These are phyloP conservation scores for Aspidiotus rigidus DNA, from an alignment of 2,888 invertebrate species.

Conservation along the genomic window DNA sequence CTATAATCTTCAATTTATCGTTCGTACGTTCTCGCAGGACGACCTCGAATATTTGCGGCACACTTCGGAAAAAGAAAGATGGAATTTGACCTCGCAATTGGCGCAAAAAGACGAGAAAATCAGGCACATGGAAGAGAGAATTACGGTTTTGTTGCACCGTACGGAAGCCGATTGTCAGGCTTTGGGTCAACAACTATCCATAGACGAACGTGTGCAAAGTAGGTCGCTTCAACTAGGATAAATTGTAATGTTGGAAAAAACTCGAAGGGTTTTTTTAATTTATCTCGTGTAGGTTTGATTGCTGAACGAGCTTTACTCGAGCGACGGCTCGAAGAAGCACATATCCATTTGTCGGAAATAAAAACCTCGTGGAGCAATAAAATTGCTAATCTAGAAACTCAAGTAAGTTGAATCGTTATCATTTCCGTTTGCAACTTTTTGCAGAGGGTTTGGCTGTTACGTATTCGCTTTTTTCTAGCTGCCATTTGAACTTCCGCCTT, in stretches of 20 bases:
- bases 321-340: conserved; percentile 70
- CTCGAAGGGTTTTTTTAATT: too few relatives aligned
- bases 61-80: conserved; percentile 61
- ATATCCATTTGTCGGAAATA: conserved; percentile 76
- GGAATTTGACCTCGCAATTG: conserved; percentile 57
- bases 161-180: conserved; percentile 40
- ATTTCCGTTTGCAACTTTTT: too few relatives aligned
- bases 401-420: conserved; percentile 48
- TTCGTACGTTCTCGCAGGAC: conserved; percentile 48
- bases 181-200: conserved; percentile 40
- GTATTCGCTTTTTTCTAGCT: too few relatives aligned
- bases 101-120: conserved; percentile 68
- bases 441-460: too few relatives aligned
- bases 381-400: conserved; percentile 79
- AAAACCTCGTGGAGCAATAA: conserved; percentile 88
- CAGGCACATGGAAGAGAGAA: conserved; percentile 57
- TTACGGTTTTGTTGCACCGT: conserved; percentile 50
- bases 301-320: conserved; percentile 61
- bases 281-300: conserved; percentile 41
- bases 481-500: too few relatives aligned
- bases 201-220: conserved; percentile 50
- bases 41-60: conserved; percentile 67
- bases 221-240: neutral
- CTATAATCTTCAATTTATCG: neutral
- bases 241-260: too few relatives aligned